These are phyloP conservation scores for Clostera curtula DNA, from an alignment of 2,888 invertebrate genomes.

Conservation along the genomic window DNA sequence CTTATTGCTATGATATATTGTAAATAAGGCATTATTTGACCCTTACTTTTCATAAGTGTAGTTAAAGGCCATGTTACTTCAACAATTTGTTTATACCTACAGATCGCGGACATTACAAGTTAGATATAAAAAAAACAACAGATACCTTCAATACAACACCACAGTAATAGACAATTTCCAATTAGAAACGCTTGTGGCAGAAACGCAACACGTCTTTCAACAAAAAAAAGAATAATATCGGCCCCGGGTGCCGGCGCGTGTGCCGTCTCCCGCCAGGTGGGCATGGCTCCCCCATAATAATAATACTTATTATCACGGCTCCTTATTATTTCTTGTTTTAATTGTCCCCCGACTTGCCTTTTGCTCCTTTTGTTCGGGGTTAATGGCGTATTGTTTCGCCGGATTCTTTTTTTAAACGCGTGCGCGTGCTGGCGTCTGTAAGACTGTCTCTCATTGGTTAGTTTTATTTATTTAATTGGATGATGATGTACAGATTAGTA, in stretches of 20 bases:
- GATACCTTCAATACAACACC: too few relatives aligned
- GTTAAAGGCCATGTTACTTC: too few relatives aligned
- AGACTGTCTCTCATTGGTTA: constrained; percentile 38
- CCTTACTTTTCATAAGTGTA: too few relatives aligned
- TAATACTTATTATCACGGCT: constrained; percentile 72
- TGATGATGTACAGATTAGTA: constrained; percentile 1
- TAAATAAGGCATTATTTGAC: too few relatives aligned
- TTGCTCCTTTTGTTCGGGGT: constrained; percentile 69
- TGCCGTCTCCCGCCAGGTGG: constrained; percentile 59
- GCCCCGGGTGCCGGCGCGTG: constrained; percentile 25
- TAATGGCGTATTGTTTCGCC: constrained; percentile 70
- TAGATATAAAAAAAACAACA: too few relatives aligned
- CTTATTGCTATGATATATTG: too few relatives aligned
- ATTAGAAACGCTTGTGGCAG: constrained; percentile 16
- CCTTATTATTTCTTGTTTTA: constrained; percentile 75
- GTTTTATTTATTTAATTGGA: constrained; percentile 10
- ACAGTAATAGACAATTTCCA: too few relatives aligned
- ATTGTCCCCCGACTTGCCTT: constrained; percentile 72
- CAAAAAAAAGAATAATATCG: constrained; percentile 23
- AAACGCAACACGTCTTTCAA: constrained; percentile 18
- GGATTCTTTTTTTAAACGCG: constrained; percentile 48
- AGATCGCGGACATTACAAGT: too few relatives aligned
- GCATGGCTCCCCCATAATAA: constrained; percentile 45
- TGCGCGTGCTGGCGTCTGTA: constrained; percentile 64
- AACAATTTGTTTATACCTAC: too few relatives aligned